Percentiles rank a stretch among this genome's conserved stretches.
These are phyloP conservation scores for Cyclargus thomasi DNA, from an alignment of 1,140 invertebrate species.

Conservation along the genomic window DNA sequence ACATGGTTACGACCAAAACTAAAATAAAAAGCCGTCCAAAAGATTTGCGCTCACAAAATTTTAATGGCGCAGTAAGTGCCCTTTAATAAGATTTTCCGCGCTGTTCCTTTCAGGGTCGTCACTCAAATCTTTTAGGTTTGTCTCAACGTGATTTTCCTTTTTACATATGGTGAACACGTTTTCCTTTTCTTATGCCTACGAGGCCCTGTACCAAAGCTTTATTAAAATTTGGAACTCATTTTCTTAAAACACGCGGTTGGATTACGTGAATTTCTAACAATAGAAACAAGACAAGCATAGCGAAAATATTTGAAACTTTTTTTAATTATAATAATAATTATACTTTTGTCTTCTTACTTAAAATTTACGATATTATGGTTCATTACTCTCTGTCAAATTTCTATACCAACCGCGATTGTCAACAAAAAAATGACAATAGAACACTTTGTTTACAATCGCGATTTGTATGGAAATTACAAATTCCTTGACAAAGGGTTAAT, in stretches of 20 bases:
- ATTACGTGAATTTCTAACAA: no score
- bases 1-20: background rate
- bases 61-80: constrained; percentile 53
- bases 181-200: constrained; percentile 27
- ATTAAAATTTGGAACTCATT: background rate
- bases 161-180: constrained; percentile 61
- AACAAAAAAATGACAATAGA: no score
- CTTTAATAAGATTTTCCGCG: constrained; percentile 42
- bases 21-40: constrained; percentile 12
- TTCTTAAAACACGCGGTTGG: background rate
- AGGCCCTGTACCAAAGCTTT: background rate
- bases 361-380: no score
- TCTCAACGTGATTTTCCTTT: constrained; percentile 48
- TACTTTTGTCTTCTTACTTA: no score
- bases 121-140: constrained; percentile 50
- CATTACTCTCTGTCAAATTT: no score
- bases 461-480: no score
- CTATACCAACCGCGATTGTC: no score
- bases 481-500: no score
- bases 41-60: constrained; percentile 35
- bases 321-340: no score
- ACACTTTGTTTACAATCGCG: no score
- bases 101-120: constrained; percentile 41
- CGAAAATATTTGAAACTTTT: no score
- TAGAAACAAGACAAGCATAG: no score